Base-by-base conservation (phyloP, 2,113 vertebrate species). In the Aptenodytes forsteri region DNA sequence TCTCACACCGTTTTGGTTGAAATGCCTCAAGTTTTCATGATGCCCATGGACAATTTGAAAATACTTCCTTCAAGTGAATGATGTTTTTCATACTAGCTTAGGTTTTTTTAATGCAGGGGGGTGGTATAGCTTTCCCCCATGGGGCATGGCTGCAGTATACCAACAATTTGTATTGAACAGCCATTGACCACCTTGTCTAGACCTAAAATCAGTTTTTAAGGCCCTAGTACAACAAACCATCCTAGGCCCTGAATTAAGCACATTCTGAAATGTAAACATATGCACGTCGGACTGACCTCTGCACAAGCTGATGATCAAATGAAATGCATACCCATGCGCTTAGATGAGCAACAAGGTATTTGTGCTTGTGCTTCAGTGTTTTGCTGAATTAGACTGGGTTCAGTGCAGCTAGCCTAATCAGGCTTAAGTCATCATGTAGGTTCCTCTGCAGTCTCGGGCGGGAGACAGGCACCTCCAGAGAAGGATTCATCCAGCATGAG, bases 101-200 rank as follows among this genome's bases (percentile, higher is more conserved):
- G 4, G 29, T 69, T 75, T 89, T 89, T 90, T 40, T 52, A 67
- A 81, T n/a, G 19, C 40, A 65, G 26, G 38, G 16, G 5, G 21
- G 55, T 67, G 58, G 22, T 69, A 61, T 5, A 87, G 30, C 58
- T 81, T 65, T 50, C 40, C 13, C 16, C 34, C 1, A 7, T 4
- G 27, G 34, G 20, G 27, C 40, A 52, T 4, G 30, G 38, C 82
- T 90, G 73, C 46, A 75, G 52, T 15, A 22, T 13, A 42, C 15
- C 16, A 85, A 40, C 9, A 70, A 14, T 1, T 3, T 22, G 47
- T 52, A 67, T 1, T 55, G 42, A 70, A 25, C 30, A 79, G 70
- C 25, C 47, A 23, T 2, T 49, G 23, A 49, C 29, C 20, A 32
- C 0, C 0, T 5, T 78, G 40, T 15, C 40, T 22, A 62, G 38